A percentile compares a stretch with the other conserved stretches of the same genome.
These are phyloP conservation scores for Dinothrombium tinctorium DNA, from an alignment of 1,140 invertebrate genomes.

Conservation along the genomic window DNA sequence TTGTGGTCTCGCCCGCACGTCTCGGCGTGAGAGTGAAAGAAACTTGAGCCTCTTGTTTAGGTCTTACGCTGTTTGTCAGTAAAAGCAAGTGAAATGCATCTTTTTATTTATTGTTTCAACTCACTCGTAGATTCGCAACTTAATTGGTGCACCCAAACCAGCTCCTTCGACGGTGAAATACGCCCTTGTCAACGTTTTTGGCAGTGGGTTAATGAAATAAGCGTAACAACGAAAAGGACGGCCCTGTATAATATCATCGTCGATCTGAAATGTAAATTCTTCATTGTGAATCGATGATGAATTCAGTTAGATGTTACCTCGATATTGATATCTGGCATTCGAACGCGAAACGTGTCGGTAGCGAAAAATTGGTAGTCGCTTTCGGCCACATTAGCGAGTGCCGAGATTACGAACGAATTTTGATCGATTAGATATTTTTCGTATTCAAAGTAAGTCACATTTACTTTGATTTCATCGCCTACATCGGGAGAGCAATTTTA, in stretches of 20 bases:
- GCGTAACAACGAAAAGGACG: conserved; percentile 37
- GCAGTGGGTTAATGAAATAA: conserved; percentile 53
- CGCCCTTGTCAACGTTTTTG: conserved; percentile 43
- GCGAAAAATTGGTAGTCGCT: conserved; percentile 67
- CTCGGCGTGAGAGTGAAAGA: conserved; percentile 44
- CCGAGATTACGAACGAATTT: conserved; percentile 57
- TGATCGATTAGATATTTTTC: conserved; percentile 44
- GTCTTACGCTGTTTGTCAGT: conserved; percentile 30
- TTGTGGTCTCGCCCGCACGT: conserved; percentile 41
- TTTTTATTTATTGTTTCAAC: background rate
- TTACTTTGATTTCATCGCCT: conserved; percentile 37
- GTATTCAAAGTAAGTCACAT: conserved; percentile 56
- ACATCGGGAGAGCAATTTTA: conserved; percentile 10
- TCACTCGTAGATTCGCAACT: conserved; percentile 34
- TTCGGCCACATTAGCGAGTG: conserved; percentile 48
- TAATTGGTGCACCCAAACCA: conserved; percentile 43
- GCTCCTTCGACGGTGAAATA: conserved; percentile 49
- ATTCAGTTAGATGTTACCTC: conserved; percentile 22
- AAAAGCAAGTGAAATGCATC: conserved; percentile 10
- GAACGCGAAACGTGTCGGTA: conserved; percentile 63
- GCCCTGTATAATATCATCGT: conserved; percentile 33
- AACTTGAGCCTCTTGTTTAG: conserved; percentile 35
- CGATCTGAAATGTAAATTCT: conserved; percentile 14
- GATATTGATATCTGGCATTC: conserved; percentile 68
- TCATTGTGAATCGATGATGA: background rate